phyloP scores from a whole-genome alignment of 2,888 invertebrate species.

The Drosophila atripex region DNA sequence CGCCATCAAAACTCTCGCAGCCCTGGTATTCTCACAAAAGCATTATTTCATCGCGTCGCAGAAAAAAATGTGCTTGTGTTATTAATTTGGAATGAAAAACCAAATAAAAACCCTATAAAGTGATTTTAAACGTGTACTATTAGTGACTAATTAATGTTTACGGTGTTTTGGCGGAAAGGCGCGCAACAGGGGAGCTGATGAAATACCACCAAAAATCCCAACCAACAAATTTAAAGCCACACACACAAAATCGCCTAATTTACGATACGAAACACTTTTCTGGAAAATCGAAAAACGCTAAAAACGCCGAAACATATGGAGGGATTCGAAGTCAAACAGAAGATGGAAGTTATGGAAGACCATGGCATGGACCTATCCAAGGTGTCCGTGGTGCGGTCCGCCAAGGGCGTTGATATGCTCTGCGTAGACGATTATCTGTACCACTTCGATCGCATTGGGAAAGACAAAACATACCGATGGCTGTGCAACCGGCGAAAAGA shows the following conservation, averaged over 20 bases:
- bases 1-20: constrained; percentile 18
- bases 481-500: constrained; percentile 79
- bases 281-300: constrained; percentile 65
- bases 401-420: constrained; percentile 80
- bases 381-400: constrained; percentile 77
- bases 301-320: constrained; percentile 35
- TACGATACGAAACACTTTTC: constrained; percentile 67
- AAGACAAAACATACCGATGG: constrained; percentile 77
- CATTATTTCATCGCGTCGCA: constrained; percentile 61
- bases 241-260: constrained; percentile 58
- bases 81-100: constrained; percentile 8
- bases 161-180: constrained; percentile 7
- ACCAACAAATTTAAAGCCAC: constrained; percentile 66
- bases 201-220: constrained; percentile 74
- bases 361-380: constrained; percentile 67
- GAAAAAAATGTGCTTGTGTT: constrained; percentile 40
- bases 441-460: constrained; percentile 78
- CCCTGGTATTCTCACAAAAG: constrained; percentile 56
- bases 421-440: constrained; percentile 78
- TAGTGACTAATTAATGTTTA: background rate
- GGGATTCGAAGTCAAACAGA: constrained; percentile 17
- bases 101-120: constrained; percentile 21
- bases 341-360: constrained; percentile 33
- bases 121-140: background rate
- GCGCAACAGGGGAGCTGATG: constrained; percentile 41